phyloP scores from a whole-genome alignment of 2,797 vertebrate genomes.

The Geotrypetes seraphini region DNA sequence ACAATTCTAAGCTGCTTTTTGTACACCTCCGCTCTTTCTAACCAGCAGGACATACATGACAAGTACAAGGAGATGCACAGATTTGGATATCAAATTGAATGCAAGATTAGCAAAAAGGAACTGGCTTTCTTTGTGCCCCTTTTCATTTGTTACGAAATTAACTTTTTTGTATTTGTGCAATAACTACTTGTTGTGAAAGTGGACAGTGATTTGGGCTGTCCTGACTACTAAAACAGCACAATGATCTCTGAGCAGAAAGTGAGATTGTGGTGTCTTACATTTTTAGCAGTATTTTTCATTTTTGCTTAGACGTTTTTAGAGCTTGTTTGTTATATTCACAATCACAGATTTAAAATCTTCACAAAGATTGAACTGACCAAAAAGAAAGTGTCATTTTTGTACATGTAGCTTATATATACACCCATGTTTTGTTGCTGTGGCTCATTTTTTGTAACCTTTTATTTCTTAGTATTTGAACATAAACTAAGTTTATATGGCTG shows the following conservation, averaged over 20 bases:
- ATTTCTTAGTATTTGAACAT: slow-evolving; percentile 56
- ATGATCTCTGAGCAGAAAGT: slow-evolving; percentile 43
- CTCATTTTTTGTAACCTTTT: slow-evolving; percentile 63
- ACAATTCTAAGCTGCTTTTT: slow-evolving; percentile 18
- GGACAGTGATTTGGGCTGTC: slow-evolving; percentile 51
- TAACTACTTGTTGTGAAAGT: slow-evolving; percentile 63
- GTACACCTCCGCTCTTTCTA: slow-evolving; percentile 15
- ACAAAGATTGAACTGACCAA: slow-evolving; percentile 66
- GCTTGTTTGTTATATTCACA: slow-evolving; percentile 60
- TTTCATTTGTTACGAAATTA: slow-evolving; percentile 40
- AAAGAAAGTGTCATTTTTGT: slow-evolving; percentile 53
- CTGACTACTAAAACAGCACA: slow-evolving; percentile 69
- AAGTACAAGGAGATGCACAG: slow-evolving; percentile 14
- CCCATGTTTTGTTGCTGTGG: slow-evolving; percentile 61
- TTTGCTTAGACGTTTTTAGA: slow-evolving; percentile 65
- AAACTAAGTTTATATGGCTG: slow-evolving; percentile 58
- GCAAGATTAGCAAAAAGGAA: slow-evolving; percentile 21
- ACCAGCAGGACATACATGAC: slow-evolving; percentile 28
- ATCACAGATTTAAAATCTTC: slow-evolving; percentile 55
- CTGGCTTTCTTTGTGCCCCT: slow-evolving; percentile 27
- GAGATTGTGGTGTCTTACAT: slow-evolving; percentile 59
- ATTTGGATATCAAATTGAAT: slow-evolving; percentile 33
- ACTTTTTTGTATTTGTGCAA: slow-evolving; percentile 65
- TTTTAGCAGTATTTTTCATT: slow-evolving; percentile 71
- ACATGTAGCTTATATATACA: slow-evolving; percentile 66